Conservation (phyloP, 2,113 vertebrate species). For the Mionectes macconnelli region DNA sequence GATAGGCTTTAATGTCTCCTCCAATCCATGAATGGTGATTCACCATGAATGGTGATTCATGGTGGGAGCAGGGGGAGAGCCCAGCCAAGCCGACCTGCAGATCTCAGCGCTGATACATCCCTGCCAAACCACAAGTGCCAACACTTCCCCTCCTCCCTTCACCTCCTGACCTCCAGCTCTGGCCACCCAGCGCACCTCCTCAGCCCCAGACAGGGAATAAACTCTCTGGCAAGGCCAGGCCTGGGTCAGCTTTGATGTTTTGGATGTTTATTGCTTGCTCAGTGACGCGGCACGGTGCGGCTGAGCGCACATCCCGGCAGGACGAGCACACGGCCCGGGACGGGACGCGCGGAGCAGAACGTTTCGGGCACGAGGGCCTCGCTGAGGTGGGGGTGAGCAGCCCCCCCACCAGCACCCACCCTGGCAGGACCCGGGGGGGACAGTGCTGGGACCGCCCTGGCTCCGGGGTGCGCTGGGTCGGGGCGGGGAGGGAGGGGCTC, state of each 20-base stretch:
- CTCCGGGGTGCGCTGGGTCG: neutral
- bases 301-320: neutral
- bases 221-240: neutral
- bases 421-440: neutral
- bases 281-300: neutral
- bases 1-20: neutral
- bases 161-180: neutral
- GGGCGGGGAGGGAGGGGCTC: neutral
- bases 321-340: neutral
- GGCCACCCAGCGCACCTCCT: neutral
- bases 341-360: neutral
- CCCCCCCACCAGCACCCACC: neutral
- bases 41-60: neutral
- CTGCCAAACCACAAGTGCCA: neutral
- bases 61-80: neutral
- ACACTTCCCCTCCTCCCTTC: neutral
- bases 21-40: neutral
- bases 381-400: neutral
- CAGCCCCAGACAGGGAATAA: neutral
- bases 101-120: neutral
- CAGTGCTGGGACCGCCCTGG: neutral
- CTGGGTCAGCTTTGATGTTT: neutral
- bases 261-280: conserved; percentile 39
- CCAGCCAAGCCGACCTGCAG: rapidly evolving
- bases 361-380: rapidly evolving